These are phyloP conservation scores for Pimephales promelas DNA, from an alignment of 2,113 vertebrate genomes.

Conservation along the genomic window DNA sequence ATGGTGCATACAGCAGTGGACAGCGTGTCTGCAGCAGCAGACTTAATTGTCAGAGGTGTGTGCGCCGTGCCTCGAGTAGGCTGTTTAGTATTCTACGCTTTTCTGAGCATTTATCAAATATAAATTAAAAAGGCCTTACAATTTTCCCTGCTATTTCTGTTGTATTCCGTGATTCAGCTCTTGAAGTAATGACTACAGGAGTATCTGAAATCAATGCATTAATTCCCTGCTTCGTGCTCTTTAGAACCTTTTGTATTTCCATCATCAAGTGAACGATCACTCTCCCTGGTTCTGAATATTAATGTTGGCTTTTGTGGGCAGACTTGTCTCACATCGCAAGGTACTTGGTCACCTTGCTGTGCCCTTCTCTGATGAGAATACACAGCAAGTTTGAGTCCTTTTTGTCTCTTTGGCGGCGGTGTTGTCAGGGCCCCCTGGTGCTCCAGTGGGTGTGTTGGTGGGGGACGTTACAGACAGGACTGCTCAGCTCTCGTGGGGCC, in stretches of 20 bases:
- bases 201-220: conserved; percentile 59
- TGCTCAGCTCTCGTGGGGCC: conserved; percentile 74
- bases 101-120: conserved; percentile 47
- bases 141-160: conserved; percentile 35
- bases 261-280: conserved; percentile 54
- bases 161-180: conserved; percentile 36
- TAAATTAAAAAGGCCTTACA: conserved; percentile 40
- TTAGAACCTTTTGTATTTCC: conserved; percentile 55
- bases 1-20: conserved; percentile 85
- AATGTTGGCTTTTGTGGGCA: conserved; percentile 38
- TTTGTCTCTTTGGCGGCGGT: conserved; percentile 46
- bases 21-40: conserved; percentile 80
- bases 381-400: conserved; percentile 42
- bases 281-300: conserved; percentile 59
- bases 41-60: conserved; percentile 87
- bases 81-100: conserved; percentile 36
- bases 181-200: conserved; percentile 51
- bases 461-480: conserved; percentile 72
- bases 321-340: conserved; percentile 28
- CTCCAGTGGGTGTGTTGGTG: conserved; percentile 69
- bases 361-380: conserved; percentile 38
- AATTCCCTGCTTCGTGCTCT: conserved; percentile 51
- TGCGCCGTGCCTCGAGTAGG: conserved; percentile 27
- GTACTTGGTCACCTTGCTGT: conserved; percentile 46
- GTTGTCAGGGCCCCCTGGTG: conserved; percentile 73